Base-by-base conservation (phyloP, 2,888 invertebrate species). In the Antheraea yamamai region DNA sequence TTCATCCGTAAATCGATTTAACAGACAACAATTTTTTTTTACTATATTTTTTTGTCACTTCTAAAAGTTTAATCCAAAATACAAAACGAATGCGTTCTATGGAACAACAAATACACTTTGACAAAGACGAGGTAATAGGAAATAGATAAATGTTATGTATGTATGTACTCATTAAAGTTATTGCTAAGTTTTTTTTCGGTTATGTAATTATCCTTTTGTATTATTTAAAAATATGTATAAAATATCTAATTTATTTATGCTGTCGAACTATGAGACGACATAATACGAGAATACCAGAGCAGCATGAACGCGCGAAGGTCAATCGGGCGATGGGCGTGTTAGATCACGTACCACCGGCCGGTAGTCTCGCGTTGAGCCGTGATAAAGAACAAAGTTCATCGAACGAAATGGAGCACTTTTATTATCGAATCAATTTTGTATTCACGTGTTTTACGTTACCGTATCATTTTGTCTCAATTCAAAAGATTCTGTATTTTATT, bases 281-380 rank as follows among this genome's bases (percentile, higher is more conserved):
- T 70, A 73, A 75, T 55, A 73, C 75, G 73, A 74, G 75, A 76
- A 76, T 83, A 84, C 79, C 79, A 82, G 80, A 82, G 76, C 78
- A 75, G 72, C 76, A 83, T 78, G 76, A 78, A 74, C 78, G 75
- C 76, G 78, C 79, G 81, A 81, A 84, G 84, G 81, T 84, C 80
- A 82, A 77, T 77, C 58, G 79, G 73, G 75, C 77, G 74, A 76
- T 77, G 80, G 85, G 85, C 84, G 86, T 80, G 77, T 72, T 76
- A 76, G 35, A 78, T 85, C 85, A 86, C 85, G 85, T 73, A 83
- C 51, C 76, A 73, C 78, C 68, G 12, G 75, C 77, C 81, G 78
- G 82, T 82, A 82, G 82, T 80, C 82, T 76, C 23, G 73, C 75
- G 55, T 30, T 55, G 73, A 76, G 66, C 73, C 68, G 76, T 75